Evolutionary conservation across 1,140 invertebrate genomes (phyloP).

Genomic region (Zaprionus inermis): DNA sequence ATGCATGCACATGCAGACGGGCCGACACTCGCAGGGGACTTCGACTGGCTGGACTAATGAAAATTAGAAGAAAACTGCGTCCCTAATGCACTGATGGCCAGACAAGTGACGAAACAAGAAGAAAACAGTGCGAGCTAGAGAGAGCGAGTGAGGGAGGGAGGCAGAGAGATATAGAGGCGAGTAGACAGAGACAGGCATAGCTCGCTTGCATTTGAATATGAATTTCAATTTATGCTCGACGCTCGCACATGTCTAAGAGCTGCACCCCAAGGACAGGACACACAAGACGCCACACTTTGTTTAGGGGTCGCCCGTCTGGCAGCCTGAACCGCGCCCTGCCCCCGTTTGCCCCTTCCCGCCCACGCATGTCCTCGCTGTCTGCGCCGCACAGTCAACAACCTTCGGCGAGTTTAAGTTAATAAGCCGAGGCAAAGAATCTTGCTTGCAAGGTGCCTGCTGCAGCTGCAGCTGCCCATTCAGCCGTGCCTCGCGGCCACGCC

Average conservation of each 20-base stretch:
- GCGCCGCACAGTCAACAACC: conserved; percentile 71
- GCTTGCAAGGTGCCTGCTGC: too few relatives aligned
- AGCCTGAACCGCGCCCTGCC: not conserved
- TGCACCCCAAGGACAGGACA: conserved; percentile 62
- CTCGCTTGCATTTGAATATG: conserved; percentile 65
- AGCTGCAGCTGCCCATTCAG: conserved; percentile 3
- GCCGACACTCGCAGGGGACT: conserved; percentile 42
- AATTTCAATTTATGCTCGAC: conserved; percentile 69
- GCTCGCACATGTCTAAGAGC: conserved; percentile 71
- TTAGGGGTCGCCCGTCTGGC: conserved; percentile 58
- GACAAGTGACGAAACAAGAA: not conserved
- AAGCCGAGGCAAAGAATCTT: conserved; percentile 39
- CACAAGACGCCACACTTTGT: conserved; percentile 34
- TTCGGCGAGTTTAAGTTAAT: conserved; percentile 78
- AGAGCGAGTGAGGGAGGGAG: conserved; percentile 9
- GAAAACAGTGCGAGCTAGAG: not conserved
- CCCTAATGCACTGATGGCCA: conserved; percentile 50
- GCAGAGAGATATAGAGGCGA: not conserved
- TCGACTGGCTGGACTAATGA: conserved; percentile 64
- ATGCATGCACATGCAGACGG: conserved; percentile 11
- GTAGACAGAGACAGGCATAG: too few relatives aligned
- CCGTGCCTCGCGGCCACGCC: conserved; percentile 44
- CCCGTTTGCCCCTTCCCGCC: not conserved
- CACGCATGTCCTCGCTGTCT: not conserved
- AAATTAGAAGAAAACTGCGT: conserved; percentile 64